A percentile compares a stretch with the other conserved stretches of the same genome.
Conservation (phyloP, 1,140 invertebrate species). For the Drosophila nigromelanica region DNA sequence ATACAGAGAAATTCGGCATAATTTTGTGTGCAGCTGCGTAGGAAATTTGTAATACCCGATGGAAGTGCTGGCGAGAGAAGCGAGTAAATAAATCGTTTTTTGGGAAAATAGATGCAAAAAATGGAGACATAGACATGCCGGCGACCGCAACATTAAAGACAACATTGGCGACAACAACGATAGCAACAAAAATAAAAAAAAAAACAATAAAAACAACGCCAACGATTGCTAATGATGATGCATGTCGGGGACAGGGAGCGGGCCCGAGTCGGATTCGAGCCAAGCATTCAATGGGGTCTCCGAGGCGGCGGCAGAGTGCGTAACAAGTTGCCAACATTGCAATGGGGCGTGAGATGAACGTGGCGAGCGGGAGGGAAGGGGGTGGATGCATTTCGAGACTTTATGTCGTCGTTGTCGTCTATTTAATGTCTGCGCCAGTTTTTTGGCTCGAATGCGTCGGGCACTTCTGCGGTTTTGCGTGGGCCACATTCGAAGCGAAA, state of each 20-base stretch:
- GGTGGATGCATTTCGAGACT: slow-evolving; percentile 37
- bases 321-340: slow-evolving; percentile 50
- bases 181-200: slow-evolving; percentile 11
- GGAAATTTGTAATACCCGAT: not conserved
- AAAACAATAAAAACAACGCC: slow-evolving; percentile 2
- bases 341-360: slow-evolving; percentile 21
- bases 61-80: slow-evolving; percentile 1
- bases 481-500: slow-evolving; percentile 21
- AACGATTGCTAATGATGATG: slow-evolving; percentile 51
- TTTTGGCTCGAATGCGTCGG: not conserved
- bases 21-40: not conserved
- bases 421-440: slow-evolving; percentile 49
- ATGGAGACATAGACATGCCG: slow-evolving; percentile 37
- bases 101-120: slow-evolving; percentile 38
- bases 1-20: too few relatives aligned
- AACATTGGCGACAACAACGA: slow-evolving; percentile 24
- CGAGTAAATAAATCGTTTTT: slow-evolving; percentile 52
- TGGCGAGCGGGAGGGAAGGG: not conserved
- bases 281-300: slow-evolving; percentile 32
- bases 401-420: slow-evolving; percentile 40
- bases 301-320: slow-evolving; percentile 25
- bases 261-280: slow-evolving; percentile 5
- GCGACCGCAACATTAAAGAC: slow-evolving; percentile 45
- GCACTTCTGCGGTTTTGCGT: slow-evolving; percentile 37
- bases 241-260: slow-evolving; percentile 24